Conservation (phyloP, 2,888 invertebrate genomes). For the Idaea aversata region DNA sequence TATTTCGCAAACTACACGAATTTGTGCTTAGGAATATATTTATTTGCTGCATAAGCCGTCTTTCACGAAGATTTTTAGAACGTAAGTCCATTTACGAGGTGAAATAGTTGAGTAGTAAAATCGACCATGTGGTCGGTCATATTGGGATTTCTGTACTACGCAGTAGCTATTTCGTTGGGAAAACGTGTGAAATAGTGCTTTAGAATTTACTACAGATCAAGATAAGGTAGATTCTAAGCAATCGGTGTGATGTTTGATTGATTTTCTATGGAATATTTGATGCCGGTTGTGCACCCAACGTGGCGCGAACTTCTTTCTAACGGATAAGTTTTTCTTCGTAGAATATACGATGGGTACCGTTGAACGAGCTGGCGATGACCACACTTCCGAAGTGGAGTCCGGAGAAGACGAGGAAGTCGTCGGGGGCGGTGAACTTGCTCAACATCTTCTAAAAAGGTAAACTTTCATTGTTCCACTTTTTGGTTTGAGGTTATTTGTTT, state of each 20-base stretch:
- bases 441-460: constrained; percentile 71
- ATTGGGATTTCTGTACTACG: constrained; percentile 67
- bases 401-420: constrained; percentile 83
- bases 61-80: constrained; percentile 23
- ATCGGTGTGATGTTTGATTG: constrained; percentile 18
- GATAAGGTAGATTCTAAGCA: constrained; percentile 17
- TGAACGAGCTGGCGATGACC: constrained; percentile 83
- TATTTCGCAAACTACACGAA: constrained; percentile 38
- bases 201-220: constrained; percentile 24
- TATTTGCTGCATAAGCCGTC: constrained; percentile 22
- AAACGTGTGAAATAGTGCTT: constrained; percentile 32
- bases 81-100: constrained; percentile 32
- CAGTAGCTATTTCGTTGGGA: constrained; percentile 57
- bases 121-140: constrained; percentile 71
- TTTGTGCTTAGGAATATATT: constrained; percentile 30
- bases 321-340: constrained; percentile 51
- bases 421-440: constrained; percentile 73
- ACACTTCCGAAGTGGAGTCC: constrained; percentile 83
- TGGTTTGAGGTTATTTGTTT: neutral
- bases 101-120: constrained; percentile 31
- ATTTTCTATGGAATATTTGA: constrained; percentile 29
- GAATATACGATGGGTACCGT: constrained; percentile 82
- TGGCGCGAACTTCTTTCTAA: constrained; percentile 54
- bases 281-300: constrained; percentile 62
- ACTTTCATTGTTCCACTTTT: constrained; percentile 6